phyloP scores from a whole-genome alignment of 2,113 vertebrate species.

The Callospermophilus lateralis region DNA sequence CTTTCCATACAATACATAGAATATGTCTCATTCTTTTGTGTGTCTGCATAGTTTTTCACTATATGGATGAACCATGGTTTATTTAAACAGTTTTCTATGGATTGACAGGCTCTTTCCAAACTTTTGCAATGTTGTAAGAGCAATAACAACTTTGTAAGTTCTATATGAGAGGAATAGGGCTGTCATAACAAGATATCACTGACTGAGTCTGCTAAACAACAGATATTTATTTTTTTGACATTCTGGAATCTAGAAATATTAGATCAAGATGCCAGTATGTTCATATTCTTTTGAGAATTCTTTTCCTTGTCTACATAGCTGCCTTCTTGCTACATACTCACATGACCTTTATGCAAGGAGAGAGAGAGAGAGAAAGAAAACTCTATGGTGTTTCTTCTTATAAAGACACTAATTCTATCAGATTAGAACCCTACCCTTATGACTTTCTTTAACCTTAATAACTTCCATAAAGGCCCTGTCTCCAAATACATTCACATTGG shows the following conservation, averaged over 20 bases:
- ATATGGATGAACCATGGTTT: not conserved
- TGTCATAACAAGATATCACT: not conserved
- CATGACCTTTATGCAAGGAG: not conserved
- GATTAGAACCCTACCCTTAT: not conserved
- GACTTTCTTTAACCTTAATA: not conserved
- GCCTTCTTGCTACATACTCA: not conserved
- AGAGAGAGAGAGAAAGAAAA: not conserved
- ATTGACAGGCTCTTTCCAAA: slow-evolving; percentile 24
- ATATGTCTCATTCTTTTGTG: slow-evolving; percentile 31
- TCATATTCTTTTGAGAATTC: not conserved
- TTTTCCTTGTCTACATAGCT: not conserved
- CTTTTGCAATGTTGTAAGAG: not conserved
- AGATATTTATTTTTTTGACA: not conserved
- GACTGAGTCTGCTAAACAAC: not conserved
- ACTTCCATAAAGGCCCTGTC: not conserved
- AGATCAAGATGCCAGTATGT: not conserved
- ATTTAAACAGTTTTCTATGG: not conserved
- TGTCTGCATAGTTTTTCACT: slow-evolving; percentile 37
- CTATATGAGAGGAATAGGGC: not conserved
- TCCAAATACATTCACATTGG: not conserved
- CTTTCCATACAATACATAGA: not conserved
- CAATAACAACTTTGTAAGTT: slow-evolving; percentile 33
- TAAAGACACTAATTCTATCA: not conserved
- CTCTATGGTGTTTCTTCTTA: not conserved
- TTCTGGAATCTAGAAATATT: not conserved